phyloP scores from a whole-genome alignment of 2,888 invertebrate genomes.

The Eupelmus urozonus region DNA sequence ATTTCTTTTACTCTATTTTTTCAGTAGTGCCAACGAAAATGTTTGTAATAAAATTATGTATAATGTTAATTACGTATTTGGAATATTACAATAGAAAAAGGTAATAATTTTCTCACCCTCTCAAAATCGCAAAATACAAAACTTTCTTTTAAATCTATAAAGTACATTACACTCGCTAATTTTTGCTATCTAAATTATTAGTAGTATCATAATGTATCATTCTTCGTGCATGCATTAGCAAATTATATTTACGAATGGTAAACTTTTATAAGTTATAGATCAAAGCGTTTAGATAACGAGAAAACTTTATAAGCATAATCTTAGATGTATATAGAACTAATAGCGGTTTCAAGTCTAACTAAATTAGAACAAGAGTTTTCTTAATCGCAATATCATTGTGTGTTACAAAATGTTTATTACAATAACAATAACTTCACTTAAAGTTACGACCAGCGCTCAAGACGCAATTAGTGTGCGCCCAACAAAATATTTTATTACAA shows the following conservation, averaged over 20 bases:
- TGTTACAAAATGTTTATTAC: slow-evolving; percentile 46
- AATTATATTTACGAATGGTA: slow-evolving; percentile 26
- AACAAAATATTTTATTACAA: slow-evolving; percentile 45
- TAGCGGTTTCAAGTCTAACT: slow-evolving; percentile 14
- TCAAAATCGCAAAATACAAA: background rate
- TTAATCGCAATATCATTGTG: slow-evolving; percentile 33
- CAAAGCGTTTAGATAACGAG: slow-evolving; percentile 21
- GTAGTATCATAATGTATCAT: slow-evolving; percentile 11
- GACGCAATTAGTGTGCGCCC: slow-evolving; percentile 37
- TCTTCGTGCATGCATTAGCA: slow-evolving; percentile 7
- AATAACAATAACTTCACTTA: slow-evolving; percentile 46
- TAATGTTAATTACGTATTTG: no score
- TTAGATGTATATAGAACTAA: slow-evolving; percentile 16
- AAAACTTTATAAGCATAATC: slow-evolving; percentile 29
- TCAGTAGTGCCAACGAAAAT: no score
- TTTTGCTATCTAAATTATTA: slow-evolving; percentile 19
- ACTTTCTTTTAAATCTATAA: slow-evolving; percentile 1
- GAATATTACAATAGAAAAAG: no score
- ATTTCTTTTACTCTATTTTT: no score
- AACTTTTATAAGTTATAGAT: slow-evolving; percentile 19
- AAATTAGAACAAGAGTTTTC: slow-evolving; percentile 29
- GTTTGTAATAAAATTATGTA: no score
- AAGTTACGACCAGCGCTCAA: slow-evolving; percentile 39
- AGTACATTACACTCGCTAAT: slow-evolving; percentile 16
- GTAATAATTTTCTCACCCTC: no score